Conservation (phyloP, 2,888 invertebrate species). For the Hemistola chrysoprasaria region DNA sequence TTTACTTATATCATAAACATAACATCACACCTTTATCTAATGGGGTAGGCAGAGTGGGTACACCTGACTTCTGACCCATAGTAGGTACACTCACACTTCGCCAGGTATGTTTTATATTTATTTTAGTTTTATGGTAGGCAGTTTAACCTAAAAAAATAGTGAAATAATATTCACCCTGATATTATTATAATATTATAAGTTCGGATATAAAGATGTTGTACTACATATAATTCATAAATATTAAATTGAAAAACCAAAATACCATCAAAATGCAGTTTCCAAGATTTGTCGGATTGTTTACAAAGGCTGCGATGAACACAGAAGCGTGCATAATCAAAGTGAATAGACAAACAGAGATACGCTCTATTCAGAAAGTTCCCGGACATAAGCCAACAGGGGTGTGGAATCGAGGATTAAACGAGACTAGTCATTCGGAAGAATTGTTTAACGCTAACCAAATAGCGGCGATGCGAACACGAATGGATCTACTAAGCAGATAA, state of each 20-base stretch:
- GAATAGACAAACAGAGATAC: slow-evolving; percentile 67
- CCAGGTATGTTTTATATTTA: too few relatives aligned
- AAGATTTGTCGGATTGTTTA: slow-evolving; percentile 38
- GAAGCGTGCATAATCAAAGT: slow-evolving; percentile 71
- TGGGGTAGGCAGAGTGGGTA: too few relatives aligned
- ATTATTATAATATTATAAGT: background rate
- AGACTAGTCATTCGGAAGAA: slow-evolving; percentile 74
- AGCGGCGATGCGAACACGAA: slow-evolving; percentile 64
- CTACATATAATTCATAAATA: slow-evolving; percentile 6
- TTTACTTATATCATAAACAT: too few relatives aligned
- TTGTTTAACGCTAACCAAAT: slow-evolving; percentile 80
- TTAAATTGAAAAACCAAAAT: slow-evolving; percentile 13
- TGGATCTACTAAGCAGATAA: slow-evolving; percentile 78
- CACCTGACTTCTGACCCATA: too few relatives aligned
- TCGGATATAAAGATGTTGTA: slow-evolving; percentile 12
- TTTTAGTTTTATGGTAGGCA: too few relatives aligned
- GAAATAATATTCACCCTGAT: too few relatives aligned
- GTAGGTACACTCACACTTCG: too few relatives aligned
- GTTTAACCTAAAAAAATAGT: too few relatives aligned
- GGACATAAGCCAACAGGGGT: slow-evolving; percentile 61
- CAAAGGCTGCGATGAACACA: slow-evolving; percentile 47
- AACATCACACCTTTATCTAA: too few relatives aligned
- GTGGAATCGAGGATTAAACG: slow-evolving; percentile 49
- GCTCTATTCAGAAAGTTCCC: slow-evolving; percentile 50
- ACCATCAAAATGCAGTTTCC: slow-evolving; percentile 19